A percentile compares a stretch with the other conserved stretches of the same genome.
These are phyloP conservation scores for Exephanes ischioxanthus DNA, from an alignment of 2,888 invertebrate species.

Conservation along the genomic window DNA sequence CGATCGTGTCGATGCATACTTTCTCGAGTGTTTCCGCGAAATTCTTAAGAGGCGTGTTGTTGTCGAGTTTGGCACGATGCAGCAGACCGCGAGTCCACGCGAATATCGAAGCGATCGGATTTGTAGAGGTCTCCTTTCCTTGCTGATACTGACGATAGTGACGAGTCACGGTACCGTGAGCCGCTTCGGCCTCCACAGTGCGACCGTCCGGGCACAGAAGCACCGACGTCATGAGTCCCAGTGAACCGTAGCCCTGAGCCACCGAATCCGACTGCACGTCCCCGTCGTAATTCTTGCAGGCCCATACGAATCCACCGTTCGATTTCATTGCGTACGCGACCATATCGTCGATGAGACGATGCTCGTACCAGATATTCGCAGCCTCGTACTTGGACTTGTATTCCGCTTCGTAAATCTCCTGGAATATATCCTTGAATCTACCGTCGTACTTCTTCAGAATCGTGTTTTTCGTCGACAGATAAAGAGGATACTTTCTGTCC, in stretches of 20 bases:
- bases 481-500: slow-evolving; percentile 93
- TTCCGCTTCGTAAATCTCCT: slow-evolving; percentile 95
- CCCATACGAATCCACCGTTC: slow-evolving; percentile 99
- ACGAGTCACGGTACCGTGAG: slow-evolving; percentile 98
- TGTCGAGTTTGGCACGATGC: slow-evolving; percentile 97
- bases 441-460: slow-evolving; percentile 98
- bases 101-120: slow-evolving; percentile 99
- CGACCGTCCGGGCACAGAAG: slow-evolving; percentile 98
- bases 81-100: slow-evolving; percentile 98
- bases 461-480: slow-evolving; percentile 98
- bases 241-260: slow-evolving; percentile 98
- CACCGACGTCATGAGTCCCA: slow-evolving; percentile 99
- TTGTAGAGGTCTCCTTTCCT: slow-evolving; percentile 99
- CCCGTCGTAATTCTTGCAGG: slow-evolving; percentile 99
- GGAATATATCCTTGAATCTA: slow-evolving; percentile 98
- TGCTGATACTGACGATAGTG: slow-evolving; percentile 95
- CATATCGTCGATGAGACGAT: slow-evolving; percentile 99
- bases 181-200: slow-evolving; percentile 99
- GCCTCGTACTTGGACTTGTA: slow-evolving; percentile 95
- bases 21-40: slow-evolving; percentile 95
- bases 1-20: slow-evolving; percentile 98
- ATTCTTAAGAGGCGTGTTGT: slow-evolving; percentile 90
- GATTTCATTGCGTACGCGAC: slow-evolving; percentile 99
- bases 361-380: slow-evolving; percentile 98
- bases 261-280: slow-evolving; percentile 99